phyloP scores from a whole-genome alignment of 2,797 vertebrate species.

The Gila robusta region DNA sequence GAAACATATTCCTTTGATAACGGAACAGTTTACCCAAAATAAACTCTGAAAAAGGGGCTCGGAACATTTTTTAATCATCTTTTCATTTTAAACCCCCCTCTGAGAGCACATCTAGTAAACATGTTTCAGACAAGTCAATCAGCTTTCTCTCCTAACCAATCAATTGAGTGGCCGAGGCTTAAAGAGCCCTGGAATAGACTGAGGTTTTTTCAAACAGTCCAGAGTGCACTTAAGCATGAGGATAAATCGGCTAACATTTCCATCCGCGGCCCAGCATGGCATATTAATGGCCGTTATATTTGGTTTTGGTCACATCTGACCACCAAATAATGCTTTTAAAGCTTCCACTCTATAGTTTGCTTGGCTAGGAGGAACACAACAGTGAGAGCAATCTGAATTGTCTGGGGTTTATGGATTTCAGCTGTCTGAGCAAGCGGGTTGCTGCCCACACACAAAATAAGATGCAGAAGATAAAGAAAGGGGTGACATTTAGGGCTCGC shows the following conservation, averaged over 20 bases:
- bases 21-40: neutral
- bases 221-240: conserved; percentile 77
- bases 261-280: conserved; percentile 67
- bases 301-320: conserved; percentile 70
- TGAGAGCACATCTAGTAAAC: conserved; percentile 69
- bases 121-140: conserved; percentile 69
- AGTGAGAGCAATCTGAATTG: conserved; percentile 24
- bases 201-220: conserved; percentile 68
- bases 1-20: neutral
- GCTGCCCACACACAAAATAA: conserved; percentile 39
- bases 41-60: neutral
- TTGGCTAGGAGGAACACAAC: conserved; percentile 22
- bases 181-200: conserved; percentile 75
- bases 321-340: conserved; percentile 66
- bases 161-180: conserved; percentile 75
- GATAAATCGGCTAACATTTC: conserved; percentile 72
- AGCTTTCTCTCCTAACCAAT: conserved; percentile 68
- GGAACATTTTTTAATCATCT: conserved; percentile 59
- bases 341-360: conserved; percentile 44
- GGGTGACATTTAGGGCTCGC: conserved; percentile 47
- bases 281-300: conserved; percentile 67
- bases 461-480: conserved; percentile 46
- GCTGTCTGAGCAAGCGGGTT: conserved; percentile 11
- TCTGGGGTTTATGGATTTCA: conserved; percentile 39
- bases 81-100: conserved; percentile 59